Conservation (phyloP, 2,797 vertebrate species). For the Thunnus albacares region DNA sequence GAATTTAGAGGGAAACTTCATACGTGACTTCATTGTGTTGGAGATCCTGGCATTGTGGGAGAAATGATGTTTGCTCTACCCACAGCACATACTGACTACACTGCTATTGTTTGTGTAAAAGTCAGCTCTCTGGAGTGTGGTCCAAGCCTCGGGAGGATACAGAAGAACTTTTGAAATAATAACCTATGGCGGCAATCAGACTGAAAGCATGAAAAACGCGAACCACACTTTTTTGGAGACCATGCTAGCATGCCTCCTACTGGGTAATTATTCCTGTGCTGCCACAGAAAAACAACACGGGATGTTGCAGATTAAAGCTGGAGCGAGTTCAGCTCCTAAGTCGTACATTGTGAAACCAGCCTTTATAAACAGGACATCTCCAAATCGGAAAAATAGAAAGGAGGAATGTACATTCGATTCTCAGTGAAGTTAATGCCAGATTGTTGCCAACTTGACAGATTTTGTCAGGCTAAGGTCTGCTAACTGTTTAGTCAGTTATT, state of each 20-base stretch:
- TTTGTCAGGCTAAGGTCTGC: slow-evolving; percentile 5
- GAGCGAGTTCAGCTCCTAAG: slow-evolving; percentile 42
- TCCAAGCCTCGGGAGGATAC: slow-evolving; percentile 57
- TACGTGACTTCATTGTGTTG: slow-evolving; percentile 82
- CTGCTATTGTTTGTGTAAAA: slow-evolving; percentile 71
- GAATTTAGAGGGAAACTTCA: slow-evolving; percentile 78
- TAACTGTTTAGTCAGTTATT: not conserved
- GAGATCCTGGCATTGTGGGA: slow-evolving; percentile 83
- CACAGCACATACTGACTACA: slow-evolving; percentile 63
- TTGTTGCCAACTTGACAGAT: slow-evolving; percentile 20
- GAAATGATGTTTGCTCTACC: slow-evolving; percentile 75
- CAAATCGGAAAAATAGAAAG: slow-evolving; percentile 16
- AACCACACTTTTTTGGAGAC: slow-evolving; percentile 41
- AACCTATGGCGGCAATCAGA: slow-evolving; percentile 56
- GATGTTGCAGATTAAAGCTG: slow-evolving; percentile 50
- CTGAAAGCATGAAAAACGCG: slow-evolving; percentile 52
- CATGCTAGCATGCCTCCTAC: slow-evolving; percentile 39
- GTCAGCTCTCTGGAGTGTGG: slow-evolving; percentile 54
- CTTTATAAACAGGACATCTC: slow-evolving; percentile 46
- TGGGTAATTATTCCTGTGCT: slow-evolving; percentile 53
- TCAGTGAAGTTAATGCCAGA: slow-evolving; percentile 10
- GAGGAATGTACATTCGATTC: slow-evolving; percentile 13
- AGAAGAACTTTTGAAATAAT: slow-evolving; percentile 65
- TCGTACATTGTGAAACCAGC: slow-evolving; percentile 38
- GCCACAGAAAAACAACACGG: slow-evolving; percentile 54